phyloP scores from a whole-genome alignment of 1,140 invertebrate species.

The Cheumatopsyche charites region DNA sequence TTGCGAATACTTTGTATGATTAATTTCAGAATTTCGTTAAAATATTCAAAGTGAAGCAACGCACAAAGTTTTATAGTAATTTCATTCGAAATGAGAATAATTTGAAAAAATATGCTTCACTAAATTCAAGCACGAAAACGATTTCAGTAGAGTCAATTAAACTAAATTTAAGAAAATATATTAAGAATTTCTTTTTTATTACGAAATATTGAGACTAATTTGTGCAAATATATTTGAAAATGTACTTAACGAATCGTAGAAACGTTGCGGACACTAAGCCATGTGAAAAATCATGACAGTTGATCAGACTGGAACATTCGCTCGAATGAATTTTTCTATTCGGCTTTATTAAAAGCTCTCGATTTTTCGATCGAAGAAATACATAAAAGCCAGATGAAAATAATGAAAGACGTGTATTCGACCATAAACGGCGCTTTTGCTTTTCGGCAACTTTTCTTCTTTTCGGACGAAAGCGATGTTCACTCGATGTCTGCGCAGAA shows the following conservation, averaged over 20 bases:
- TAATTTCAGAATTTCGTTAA: constrained; percentile 15
- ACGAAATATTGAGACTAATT: no score
- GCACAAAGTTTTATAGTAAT: neutral
- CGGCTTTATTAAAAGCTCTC: neutral
- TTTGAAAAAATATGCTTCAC: neutral
- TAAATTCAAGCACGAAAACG: no score
- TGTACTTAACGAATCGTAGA: neutral
- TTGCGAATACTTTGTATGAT: constrained; percentile 26
- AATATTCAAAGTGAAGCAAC: constrained; percentile 14
- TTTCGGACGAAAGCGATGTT: no score
- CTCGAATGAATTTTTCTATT: constrained; percentile 7
- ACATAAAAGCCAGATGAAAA: no score
- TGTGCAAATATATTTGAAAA: no score
- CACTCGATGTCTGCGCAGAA: no score
- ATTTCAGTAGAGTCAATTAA: no score
- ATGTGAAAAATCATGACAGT: constrained; percentile 3
- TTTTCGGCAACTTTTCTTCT: neutral
- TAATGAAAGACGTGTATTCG: no score
- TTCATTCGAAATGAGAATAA: neutral
- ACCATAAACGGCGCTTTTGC: neutral
- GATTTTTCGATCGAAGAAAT: neutral
- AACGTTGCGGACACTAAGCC: constrained; percentile 11
- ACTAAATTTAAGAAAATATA: no score
- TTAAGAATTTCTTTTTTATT: no score
- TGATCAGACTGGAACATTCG: neutral